These are phyloP conservation scores for Capitella teleta DNA, from an alignment of 1,140 invertebrate species.

Conservation along the genomic window DNA sequence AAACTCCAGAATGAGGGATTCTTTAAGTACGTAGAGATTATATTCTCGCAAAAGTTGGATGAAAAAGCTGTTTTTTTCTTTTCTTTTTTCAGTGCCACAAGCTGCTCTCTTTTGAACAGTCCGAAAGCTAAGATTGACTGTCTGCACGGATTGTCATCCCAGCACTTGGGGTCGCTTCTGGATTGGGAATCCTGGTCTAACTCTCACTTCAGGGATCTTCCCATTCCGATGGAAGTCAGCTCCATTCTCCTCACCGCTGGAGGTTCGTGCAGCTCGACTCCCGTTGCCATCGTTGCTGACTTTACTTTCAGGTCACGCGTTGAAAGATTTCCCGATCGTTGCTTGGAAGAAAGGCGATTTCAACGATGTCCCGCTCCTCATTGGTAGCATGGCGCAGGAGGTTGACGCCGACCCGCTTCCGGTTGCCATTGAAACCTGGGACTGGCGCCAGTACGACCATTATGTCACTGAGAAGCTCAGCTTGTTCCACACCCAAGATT, in stretches of 20 bases:
- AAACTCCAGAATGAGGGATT: conserved; percentile 3
- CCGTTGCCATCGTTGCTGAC: neutral
- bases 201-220: neutral
- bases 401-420: neutral
- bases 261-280: neutral
- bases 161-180: neutral
- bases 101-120: neutral
- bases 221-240: neutral
- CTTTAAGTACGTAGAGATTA: conserved; percentile 3
- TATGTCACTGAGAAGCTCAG: neutral
- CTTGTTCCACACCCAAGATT: neutral
- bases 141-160: neutral
- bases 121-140: neutral
- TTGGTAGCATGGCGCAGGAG: conserved; percentile 2
- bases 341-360: neutral
- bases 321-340: neutral
- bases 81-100: neutral
- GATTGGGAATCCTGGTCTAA: neutral
- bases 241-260: neutral
- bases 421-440: neutral
- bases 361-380: neutral
- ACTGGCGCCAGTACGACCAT: neutral
- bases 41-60: neutral
- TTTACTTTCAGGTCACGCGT: neutral
- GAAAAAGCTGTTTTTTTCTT: neutral